phyloP scores from a whole-genome alignment of 2,888 invertebrate genomes.

The Vandiemenella viatica region DNA sequence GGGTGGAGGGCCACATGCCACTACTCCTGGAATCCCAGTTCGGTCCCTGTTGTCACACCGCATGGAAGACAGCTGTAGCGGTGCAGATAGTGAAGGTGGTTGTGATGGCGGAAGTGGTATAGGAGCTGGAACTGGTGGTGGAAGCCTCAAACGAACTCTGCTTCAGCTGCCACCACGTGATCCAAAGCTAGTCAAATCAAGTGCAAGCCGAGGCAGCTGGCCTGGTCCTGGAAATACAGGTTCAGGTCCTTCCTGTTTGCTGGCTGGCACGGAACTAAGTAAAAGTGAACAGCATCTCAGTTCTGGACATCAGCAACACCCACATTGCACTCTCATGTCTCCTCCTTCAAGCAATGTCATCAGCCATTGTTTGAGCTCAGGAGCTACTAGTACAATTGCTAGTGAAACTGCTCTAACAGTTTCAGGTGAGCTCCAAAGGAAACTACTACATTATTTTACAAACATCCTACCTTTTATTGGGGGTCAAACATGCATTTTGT shows the following conservation, averaged over 20 bases:
- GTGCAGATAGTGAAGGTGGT: conserved; percentile 32
- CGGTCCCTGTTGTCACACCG: conserved; percentile 26
- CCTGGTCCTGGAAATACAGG: conserved; percentile 52
- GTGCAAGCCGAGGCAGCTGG: conserved; percentile 71
- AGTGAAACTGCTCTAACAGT: not conserved
- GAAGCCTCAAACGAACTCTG: conserved; percentile 37
- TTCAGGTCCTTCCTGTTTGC: conserved; percentile 21
- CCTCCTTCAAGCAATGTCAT: not conserved
- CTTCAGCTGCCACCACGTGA: conserved; percentile 56
- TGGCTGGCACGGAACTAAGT: conserved; percentile 52
- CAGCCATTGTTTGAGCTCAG: not conserved
- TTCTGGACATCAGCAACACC: not conserved
- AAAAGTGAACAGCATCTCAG: conserved; percentile 54
- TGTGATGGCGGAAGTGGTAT: conserved; percentile 27
- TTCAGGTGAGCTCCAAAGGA: too few species aligned
- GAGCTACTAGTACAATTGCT: not conserved
- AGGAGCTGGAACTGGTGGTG: conserved; percentile 22
- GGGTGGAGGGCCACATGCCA: conserved; percentile 1
- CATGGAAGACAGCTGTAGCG: conserved; percentile 27
- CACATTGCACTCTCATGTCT: not conserved
- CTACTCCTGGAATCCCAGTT: conserved; percentile 26
- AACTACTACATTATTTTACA: too few species aligned
- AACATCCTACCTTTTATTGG: too few species aligned
- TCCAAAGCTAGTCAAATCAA: conserved; percentile 57
- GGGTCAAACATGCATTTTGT: too few species aligned